Conservation (phyloP, 2,113 vertebrate genomes). For the Rhodinocichla rosea region DNA sequence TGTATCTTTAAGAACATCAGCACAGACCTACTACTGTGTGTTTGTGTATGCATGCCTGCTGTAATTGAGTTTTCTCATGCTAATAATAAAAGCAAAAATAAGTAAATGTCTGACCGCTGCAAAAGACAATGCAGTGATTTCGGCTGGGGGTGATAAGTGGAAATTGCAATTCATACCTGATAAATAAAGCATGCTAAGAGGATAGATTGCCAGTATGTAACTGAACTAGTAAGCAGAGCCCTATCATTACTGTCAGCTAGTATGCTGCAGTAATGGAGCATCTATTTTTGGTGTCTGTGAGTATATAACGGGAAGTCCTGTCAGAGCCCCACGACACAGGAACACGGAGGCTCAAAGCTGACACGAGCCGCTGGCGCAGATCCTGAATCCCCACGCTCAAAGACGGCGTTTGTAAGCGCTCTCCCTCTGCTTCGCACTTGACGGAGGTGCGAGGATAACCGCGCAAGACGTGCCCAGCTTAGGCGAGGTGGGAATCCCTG, state of each 20-base stretch:
- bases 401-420: not conserved
- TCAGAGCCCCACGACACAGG: not conserved
- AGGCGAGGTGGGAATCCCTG: not conserved
- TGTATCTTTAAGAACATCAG: constrained; percentile 67
- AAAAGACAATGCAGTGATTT: not conserved
- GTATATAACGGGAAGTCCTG: not conserved
- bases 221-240: constrained; percentile 10
- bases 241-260: not conserved
- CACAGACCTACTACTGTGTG: constrained; percentile 52
- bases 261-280: not conserved
- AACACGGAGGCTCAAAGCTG: not conserved
- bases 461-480: not conserved
- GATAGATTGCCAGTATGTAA: not conserved
- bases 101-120: not conserved
- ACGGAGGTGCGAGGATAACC: not conserved
- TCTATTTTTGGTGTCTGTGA: not conserved
- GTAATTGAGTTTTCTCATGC: constrained; percentile 31
- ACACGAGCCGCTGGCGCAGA: not conserved
- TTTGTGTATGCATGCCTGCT: constrained; percentile 20
- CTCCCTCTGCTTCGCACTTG: not conserved
- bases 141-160: not conserved
- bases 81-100: constrained; percentile 6
- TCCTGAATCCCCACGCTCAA: not conserved
- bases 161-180: constrained; percentile 32
- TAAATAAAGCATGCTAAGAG: constrained; percentile 24